phyloP scores from a whole-genome alignment of 2,113 vertebrate genomes.

The Puffinus mauretanicus region DNA sequence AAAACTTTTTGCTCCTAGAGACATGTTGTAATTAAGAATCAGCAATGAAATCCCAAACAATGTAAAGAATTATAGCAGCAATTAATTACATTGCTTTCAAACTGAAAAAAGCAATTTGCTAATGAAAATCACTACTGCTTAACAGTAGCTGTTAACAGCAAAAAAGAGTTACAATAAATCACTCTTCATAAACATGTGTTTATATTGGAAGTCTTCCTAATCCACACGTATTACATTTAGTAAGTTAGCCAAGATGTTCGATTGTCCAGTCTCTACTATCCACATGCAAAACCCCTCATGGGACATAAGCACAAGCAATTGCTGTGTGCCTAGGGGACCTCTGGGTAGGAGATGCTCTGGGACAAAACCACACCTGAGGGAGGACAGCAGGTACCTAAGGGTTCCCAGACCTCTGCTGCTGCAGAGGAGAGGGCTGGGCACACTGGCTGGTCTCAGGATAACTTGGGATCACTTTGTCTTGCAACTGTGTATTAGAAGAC shows the following conservation, averaged over 20 bases:
- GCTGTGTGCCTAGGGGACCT: background rate
- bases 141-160: background rate
- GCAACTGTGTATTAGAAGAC: background rate
- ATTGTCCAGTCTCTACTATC: background rate
- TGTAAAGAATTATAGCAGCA: slow-evolving; percentile 30
- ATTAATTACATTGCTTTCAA: slow-evolving; percentile 37
- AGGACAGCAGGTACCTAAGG: background rate
- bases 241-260: background rate
- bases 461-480: background rate
- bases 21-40: background rate
- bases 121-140: background rate
- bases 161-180: background rate
- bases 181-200: background rate
- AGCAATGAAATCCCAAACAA: slow-evolving; percentile 11
- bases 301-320: background rate
- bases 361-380: background rate
- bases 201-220: background rate
- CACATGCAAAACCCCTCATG: background rate
- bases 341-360: background rate
- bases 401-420: background rate
- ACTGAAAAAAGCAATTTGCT: slow-evolving; percentile 14
- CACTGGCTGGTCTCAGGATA: background rate
- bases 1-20: background rate
- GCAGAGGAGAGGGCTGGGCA: background rate
- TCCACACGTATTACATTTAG: background rate